phyloP scores from a whole-genome alignment of 2,888 invertebrate genomes.

The Tenodera sinensis region DNA sequence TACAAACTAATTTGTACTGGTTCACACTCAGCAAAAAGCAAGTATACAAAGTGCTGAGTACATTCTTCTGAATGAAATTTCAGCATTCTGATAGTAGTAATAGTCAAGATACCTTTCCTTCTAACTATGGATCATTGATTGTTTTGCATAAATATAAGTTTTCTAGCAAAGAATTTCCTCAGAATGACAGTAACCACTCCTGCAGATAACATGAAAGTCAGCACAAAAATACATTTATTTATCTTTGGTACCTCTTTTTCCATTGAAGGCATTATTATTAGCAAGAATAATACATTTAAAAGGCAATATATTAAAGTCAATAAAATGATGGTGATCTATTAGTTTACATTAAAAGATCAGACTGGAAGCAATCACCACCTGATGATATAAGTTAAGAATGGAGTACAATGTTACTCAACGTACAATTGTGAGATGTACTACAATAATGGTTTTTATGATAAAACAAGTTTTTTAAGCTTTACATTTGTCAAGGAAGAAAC shows the following conservation, averaged over 20 bases:
- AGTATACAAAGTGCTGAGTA: neutral
- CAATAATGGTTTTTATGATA: neutral
- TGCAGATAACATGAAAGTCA: neutral
- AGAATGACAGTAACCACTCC: neutral
- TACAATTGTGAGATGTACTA: neutral
- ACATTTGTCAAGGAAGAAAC: neutral
- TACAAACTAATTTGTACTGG: neutral
- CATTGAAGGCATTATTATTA: neutral
- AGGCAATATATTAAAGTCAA: neutral
- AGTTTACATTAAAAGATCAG: neutral
- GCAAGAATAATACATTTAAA: neutral
- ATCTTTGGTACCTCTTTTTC: neutral
- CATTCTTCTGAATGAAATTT: too few species aligned
- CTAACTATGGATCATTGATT: neutral
- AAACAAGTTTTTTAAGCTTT: neutral
- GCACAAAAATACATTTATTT: slow-evolving; percentile 8
- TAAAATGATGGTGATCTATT: neutral
- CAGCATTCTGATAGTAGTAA: too few species aligned
- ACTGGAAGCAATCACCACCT: neutral
- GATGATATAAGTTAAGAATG: neutral
- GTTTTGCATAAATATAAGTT: neutral
- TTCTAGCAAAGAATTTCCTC: neutral
- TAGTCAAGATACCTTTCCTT: neutral
- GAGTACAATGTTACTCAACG: too few species aligned
- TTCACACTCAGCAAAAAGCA: neutral